A percentile compares a stretch with the other conserved stretches of the same genome.
Conservation (phyloP, 2,113 vertebrate species). For the Syrrhaptes paradoxus region DNA sequence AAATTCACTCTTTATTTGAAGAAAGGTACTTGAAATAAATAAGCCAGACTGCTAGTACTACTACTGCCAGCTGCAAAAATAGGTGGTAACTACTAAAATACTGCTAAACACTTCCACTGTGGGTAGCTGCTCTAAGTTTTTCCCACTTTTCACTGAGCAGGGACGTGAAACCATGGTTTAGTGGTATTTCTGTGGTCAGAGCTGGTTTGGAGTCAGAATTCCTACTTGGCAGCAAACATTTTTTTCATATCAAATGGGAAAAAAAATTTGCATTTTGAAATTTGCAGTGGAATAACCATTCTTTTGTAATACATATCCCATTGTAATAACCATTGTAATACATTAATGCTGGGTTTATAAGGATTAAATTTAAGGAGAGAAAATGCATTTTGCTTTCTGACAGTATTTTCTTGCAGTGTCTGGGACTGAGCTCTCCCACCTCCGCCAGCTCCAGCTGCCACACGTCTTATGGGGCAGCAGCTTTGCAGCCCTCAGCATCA, state of each 20-base stretch:
- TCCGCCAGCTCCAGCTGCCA: not conserved
- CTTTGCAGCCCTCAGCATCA: not conserved
- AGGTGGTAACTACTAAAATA: not conserved
- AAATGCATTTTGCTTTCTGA: not conserved
- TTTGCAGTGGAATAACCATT: not conserved
- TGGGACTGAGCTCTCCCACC: not conserved
- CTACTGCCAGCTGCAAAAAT: not conserved
- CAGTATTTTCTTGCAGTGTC: not conserved
- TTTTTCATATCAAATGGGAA: not conserved
- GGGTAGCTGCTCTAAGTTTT: not conserved
- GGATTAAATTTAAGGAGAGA: not conserved
- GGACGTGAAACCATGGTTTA: rapidly evolving
- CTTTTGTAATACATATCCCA: too few species aligned
- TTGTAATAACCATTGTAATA: too few species aligned
- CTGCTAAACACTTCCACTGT: not conserved
- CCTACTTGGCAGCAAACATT: not conserved
- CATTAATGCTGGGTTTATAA: not conserved
- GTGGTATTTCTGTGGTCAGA: too few species aligned
- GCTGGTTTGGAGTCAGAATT: not conserved
- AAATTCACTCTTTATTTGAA: not conserved
- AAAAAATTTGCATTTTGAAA: not conserved
- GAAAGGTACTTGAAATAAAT: not conserved
- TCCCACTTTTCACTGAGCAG: not conserved
- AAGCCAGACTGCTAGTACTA: not conserved
- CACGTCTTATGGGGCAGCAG: not conserved